Base-by-base conservation (phyloP, 2,888 invertebrate species). In the Cryptophagus acutangulus region DNA sequence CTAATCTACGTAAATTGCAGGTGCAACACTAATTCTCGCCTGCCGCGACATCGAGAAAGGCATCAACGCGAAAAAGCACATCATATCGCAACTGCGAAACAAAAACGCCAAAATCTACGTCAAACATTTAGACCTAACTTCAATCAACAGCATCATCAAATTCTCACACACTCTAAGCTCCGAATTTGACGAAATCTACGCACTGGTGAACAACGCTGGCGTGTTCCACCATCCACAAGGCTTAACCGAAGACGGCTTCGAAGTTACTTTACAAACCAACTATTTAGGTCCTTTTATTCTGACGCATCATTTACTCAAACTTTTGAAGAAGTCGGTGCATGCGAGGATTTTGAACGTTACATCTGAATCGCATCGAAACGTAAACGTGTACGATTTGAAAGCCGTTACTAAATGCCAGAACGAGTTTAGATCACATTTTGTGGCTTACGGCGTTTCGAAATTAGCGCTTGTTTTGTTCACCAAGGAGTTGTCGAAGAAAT, bases 261-360 rank as follows among this genome's bases (percentile, higher is more conserved):
- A 77, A 56, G 58, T 70, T 30, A 75, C 74, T 8, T 72, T 74
- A 54, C 76, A 76, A 59, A 73, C 72, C 6, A 77, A 77, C 59
- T 75, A 75, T 62, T 63, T 77, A 44, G 73, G 70, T 10, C 69
- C 63, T 14, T 71, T 70, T 55, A 58, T 71, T 25, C 57, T 76
- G 36, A 75, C 74, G 10, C 67, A 73, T 45, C 62, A 70, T 45
- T 57, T 76, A 39, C 51, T 74, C 31, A 65, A 65, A 14, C 55
- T 64, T 10, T 51, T 76, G 40, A 64, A 66, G 41, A 58, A 61
- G 36, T 61, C 71, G 6, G 63, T 62, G 17, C 61, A 66, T 28
- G 63, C 67, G 25, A 61, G 75, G 28, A 71, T 77, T 41, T 58
- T 76, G 31, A 74, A 74, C 52, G 66, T 76, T 24, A 57, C 66